These are phyloP conservation scores for Saxidomus purpurata DNA, from an alignment of 1,140 invertebrate species.

Conservation along the genomic window DNA sequence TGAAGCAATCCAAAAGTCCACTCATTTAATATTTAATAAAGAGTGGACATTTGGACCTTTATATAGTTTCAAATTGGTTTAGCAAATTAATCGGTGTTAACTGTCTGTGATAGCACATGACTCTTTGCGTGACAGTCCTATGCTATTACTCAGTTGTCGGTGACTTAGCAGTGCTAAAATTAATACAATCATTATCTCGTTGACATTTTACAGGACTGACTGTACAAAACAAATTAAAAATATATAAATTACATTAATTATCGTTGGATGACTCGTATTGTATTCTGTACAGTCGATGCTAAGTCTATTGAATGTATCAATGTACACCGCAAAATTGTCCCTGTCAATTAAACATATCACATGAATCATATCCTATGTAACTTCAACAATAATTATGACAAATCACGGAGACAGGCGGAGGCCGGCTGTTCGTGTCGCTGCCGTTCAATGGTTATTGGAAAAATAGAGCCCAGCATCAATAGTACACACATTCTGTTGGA, in stretches of 20 bases:
- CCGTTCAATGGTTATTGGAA: background rate
- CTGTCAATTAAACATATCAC: background rate
- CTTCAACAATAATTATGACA: slow-evolving; percentile 33
- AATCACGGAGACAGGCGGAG: background rate
- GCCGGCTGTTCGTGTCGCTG: background rate
- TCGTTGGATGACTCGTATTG: background rate
- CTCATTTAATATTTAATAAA: too few species aligned
- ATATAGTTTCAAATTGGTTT: too few species aligned
- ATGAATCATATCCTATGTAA: background rate
- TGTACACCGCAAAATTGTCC: background rate
- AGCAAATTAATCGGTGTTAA: too few species aligned
- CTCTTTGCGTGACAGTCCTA: too few species aligned
- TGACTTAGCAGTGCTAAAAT: too few species aligned
- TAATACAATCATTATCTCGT: too few species aligned
- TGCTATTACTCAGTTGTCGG: too few species aligned
- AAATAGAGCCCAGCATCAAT: too few species aligned
- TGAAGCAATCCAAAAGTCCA: too few species aligned
- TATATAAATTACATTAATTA: background rate
- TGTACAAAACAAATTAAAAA: background rate
- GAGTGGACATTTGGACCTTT: too few species aligned
- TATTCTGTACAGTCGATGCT: background rate
- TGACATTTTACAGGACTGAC: background rate
- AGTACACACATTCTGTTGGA: too few species aligned
- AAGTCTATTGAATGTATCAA: background rate
- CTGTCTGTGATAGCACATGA: too few species aligned